Base-by-base conservation (phyloP, 2,888 invertebrate species). In the Lasioglossum oenotherae region DNA sequence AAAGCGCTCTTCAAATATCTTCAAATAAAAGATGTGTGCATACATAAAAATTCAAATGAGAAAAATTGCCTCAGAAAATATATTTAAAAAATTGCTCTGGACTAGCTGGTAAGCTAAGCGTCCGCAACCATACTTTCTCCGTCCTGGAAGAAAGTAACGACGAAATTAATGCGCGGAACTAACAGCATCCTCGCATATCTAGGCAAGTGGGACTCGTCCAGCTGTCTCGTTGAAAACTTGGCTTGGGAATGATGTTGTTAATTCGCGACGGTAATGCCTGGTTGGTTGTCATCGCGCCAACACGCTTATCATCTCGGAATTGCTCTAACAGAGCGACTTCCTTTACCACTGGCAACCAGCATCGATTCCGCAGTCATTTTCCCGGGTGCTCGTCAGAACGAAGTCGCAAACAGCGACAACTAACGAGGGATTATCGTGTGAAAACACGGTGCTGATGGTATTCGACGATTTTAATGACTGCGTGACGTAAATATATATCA, bases 211-310 rank as follows among this genome's bases (percentile, higher is more conserved):
- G 35, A 35, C 35, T 67, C 35, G 60, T 35, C 35, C 35, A 67
- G 35, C 35, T 67, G 31, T 31, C 67, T 67, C 35, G 67, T 67
- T 67, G 60, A 27, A 60, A 60, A 60, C 60, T 60, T 60, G 60
- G 60, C 60, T 60, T 27, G 4, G 60, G 14, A 60, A 60, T 14
- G 60, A 60, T 60, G 60, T 60, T 60, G 60, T 60, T 60, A 60
- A 60, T 60, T 60, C 60, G 60, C 60, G n/a, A 27, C n/a, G 27
- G 60, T 1, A 16, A 60, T 60, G 60, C 14, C 60, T 27, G 27
- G 60, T 19, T 8, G 31, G 31, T 67, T 67, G 67, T 35, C 67
- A 35, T 67, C 67, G 35, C 67, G 67, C 35, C 67, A 35, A 67
- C 67, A 35, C 67, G 67, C 67, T 67, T 67, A 67, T 60, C 60